These are phyloP conservation scores for Myotis pilosus DNA, from an alignment of 2,797 vertebrate species.

Conservation along the genomic window DNA sequence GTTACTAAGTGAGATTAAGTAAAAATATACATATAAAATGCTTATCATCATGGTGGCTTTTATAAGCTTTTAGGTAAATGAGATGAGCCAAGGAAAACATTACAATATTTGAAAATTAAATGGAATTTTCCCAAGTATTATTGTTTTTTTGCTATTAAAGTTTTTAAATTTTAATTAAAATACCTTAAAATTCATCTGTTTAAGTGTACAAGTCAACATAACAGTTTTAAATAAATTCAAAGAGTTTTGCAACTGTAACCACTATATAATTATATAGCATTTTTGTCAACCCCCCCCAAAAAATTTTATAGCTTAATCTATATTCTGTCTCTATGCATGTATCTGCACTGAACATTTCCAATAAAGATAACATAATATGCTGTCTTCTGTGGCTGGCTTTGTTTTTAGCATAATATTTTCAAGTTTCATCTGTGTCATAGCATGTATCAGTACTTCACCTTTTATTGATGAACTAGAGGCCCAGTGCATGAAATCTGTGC, in stretches of 20 bases:
- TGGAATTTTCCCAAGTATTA: neutral
- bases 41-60: neutral
- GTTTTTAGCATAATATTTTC: slow-evolving; percentile 9
- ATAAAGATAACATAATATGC: neutral
- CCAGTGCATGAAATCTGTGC: no score
- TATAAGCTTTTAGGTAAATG: neutral
- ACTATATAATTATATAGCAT: neutral
- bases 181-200: neutral
- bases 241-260: neutral
- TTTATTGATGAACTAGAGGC: neutral
- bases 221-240: neutral
- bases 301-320: neutral
- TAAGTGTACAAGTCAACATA: neutral
- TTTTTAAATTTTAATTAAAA: neutral
- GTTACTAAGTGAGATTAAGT: neutral
- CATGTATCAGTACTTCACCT: neutral
- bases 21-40: neutral
- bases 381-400: neutral
- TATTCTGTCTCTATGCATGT: neutral
- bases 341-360: neutral
- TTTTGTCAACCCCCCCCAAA: accelerated
- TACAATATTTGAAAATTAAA: neutral
- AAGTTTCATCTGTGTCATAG: neutral
- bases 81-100: neutral
- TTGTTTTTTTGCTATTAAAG: neutral